These are phyloP conservation scores for Zonitis immaculata DNA, from an alignment of 2,888 invertebrate species.

Conservation along the genomic window DNA sequence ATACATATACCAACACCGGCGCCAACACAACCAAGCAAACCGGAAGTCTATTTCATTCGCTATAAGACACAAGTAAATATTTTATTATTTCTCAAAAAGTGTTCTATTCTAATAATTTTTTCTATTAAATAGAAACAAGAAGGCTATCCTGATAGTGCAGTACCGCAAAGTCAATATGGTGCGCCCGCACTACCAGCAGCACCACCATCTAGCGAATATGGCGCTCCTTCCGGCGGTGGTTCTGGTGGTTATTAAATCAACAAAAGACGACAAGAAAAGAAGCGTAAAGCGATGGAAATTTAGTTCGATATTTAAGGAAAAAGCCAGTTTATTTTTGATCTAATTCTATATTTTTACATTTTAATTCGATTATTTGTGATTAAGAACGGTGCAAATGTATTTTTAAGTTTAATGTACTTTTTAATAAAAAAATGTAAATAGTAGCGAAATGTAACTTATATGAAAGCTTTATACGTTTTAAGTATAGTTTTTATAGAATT, in stretches of 20 bases:
- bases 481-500: slow-evolving; percentile 12
- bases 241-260: slow-evolving; percentile 25
- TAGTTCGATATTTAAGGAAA: too few species aligned
- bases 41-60: slow-evolving; percentile 87
- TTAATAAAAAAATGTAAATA: slow-evolving; percentile 14
- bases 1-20: slow-evolving; percentile 73
- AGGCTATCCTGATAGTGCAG: slow-evolving; percentile 45
- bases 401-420: slow-evolving; percentile 4
- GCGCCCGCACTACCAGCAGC: slow-evolving; percentile 45
- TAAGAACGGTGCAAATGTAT: slow-evolving; percentile 19
- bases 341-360: slow-evolving; percentile 11
- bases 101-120: too few species aligned
- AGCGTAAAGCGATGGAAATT: too few species aligned
- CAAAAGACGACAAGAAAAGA: slow-evolving; percentile 1
- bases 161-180: slow-evolving; percentile 51
- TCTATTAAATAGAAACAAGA: slow-evolving; percentile 47
- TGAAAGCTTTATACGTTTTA: slow-evolving; percentile 24
- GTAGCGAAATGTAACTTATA: slow-evolving; percentile 23
- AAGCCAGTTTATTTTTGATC: slow-evolving; percentile 22
- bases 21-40: slow-evolving; percentile 82
- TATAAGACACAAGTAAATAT: slow-evolving; percentile 81
- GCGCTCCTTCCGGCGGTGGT: slow-evolving; percentile 51
- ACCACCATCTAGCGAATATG: slow-evolving; percentile 56
- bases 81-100: too few species aligned
- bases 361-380: slow-evolving; percentile 9